Evolutionary conservation across 2,797 vertebrate genomes (phyloP), one percentile per base, ranked within the genome.

Genomic region (Trematomus bernacchii): DNA sequence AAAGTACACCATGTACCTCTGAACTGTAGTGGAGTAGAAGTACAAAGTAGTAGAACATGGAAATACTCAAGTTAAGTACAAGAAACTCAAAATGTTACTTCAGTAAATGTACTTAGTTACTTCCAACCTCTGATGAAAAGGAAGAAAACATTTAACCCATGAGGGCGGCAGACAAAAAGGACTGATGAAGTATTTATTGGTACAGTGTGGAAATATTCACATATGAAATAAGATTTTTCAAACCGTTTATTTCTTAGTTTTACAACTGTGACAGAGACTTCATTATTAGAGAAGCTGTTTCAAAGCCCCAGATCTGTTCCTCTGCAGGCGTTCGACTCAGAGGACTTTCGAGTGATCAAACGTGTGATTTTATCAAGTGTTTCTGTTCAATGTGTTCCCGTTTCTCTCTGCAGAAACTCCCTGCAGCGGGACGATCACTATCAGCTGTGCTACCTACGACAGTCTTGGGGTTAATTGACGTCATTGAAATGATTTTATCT

Each of bases 401-500:
- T 2, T 51, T 47, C 33, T 55, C 53, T 66, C 48, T 68, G 13
- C 44, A 33, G 76, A 60, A 14, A 18, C 16, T 72, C 13, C 21
- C 43, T 8, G 10, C 9, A 60, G 42, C 40, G 53, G 37, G 6
- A 21, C 58, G 76, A 65, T 64, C 11, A 18, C 27, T 21, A 70
- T 79, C 66, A 21, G 21, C 2, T 0, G 14, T 76, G 42, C 48
- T 9, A 53, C 7, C 11, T 9, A 37, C 7, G 46, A 4, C 27
- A 76, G 8, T 21, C 15, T 59, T 44, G 9, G 19, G 16, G 13
- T 73, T 71, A 40, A 11, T 12, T n/a, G 51, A 67, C 57, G 8
- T 77, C 66, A 73, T 27, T 85, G 71, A 87, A 83, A 89, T 77
- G 43, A 70, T 74, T 60, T 48, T 3, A 67, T 79, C 46, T 14